A percentile compares a stretch with the other conserved stretches of the same genome.
phyloP scores from a whole-genome alignment of 2,888 invertebrate species.

The Brachyptera risi region DNA sequence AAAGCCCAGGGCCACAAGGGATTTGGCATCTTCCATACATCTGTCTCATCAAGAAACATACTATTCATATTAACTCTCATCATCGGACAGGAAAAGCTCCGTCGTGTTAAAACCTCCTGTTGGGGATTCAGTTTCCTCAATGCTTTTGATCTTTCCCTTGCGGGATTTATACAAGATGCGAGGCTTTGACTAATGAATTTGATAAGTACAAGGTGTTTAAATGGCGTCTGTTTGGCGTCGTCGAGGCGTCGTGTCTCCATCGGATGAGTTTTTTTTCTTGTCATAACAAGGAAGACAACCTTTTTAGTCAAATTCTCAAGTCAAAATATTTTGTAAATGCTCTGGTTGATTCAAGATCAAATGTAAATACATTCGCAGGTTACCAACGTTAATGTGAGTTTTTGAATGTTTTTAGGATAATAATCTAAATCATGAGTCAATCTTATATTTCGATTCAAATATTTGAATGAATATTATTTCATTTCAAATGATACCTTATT shows the following conservation, averaged over 20 bases:
- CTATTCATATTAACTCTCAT: constrained; percentile 1
- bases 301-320: too few relatives aligned
- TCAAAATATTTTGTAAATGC: too few relatives aligned
- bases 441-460: too few relatives aligned
- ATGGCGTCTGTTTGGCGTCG: background rate
- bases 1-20: background rate
- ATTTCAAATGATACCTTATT: too few relatives aligned
- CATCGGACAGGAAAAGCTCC: background rate
- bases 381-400: too few relatives aligned
- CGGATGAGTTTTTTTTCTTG: too few relatives aligned
- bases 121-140: constrained; percentile 9
- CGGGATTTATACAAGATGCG: background rate
- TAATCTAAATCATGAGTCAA: too few relatives aligned
- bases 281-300: too few relatives aligned
- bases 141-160: constrained; percentile 3
- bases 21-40: constrained; percentile 1
- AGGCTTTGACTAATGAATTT: constrained; percentile 8
- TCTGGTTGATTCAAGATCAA: too few relatives aligned
- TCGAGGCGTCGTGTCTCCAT: background rate
- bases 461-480: too few relatives aligned
- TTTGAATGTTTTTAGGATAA: too few relatives aligned
- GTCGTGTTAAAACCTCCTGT: background rate
- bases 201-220: constrained; percentile 14
- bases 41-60: background rate
- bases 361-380: too few relatives aligned